Evolutionary conservation across 1,140 invertebrate species (phyloP).

Genomic region (Wiebesia pumilae): DNA sequence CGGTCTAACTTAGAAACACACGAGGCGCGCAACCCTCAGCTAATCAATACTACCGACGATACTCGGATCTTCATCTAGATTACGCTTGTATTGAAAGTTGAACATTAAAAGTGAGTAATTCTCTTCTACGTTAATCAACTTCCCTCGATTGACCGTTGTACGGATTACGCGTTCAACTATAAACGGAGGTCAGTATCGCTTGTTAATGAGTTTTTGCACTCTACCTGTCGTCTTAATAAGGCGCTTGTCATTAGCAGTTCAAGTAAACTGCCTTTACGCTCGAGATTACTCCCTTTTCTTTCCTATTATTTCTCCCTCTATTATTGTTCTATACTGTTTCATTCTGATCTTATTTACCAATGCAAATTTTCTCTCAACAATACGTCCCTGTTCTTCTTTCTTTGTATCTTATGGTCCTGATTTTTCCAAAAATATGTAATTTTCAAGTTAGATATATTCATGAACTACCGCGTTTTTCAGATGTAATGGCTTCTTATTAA

Average conservation of each 20-base stretch:
- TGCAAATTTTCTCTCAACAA: background rate
- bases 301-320: too few relatives aligned
- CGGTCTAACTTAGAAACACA: background rate
- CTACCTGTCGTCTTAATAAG: constrained; percentile 50
- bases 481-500: too few relatives aligned
- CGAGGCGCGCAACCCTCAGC: background rate
- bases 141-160: background rate
- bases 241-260: constrained; percentile 50
- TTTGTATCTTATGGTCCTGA: background rate
- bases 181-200: background rate
- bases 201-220: constrained; percentile 38
- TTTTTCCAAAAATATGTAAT: background rate
- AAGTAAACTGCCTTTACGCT: constrained; percentile 3
- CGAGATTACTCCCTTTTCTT: background rate
- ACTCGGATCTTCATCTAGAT: background rate
- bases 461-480: too few relatives aligned
- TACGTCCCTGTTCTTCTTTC: background rate
- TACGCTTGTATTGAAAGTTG: background rate
- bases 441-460: background rate
- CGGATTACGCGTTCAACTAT: background rate
- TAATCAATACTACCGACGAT: background rate
- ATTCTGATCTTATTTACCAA: background rate
- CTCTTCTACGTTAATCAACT: background rate
- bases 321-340: constrained; percentile 16
- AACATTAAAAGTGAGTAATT: constrained; percentile 10